These are phyloP conservation scores for Dasyornis broadbenti DNA, from an alignment of 2,113 vertebrate genomes.

Conservation along the genomic window DNA sequence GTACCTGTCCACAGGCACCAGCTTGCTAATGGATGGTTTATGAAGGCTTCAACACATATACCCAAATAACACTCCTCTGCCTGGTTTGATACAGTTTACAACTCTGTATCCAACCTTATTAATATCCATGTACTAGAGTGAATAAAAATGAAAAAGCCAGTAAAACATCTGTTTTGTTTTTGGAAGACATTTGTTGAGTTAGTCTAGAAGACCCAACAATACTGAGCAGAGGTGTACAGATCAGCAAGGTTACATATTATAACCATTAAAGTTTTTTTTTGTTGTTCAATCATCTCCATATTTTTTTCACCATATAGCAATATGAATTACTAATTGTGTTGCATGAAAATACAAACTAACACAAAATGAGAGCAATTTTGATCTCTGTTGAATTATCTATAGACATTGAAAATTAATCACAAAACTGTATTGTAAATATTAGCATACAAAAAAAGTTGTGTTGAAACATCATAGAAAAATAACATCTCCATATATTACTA, in stretches of 20 bases:
- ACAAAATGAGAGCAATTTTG: background rate
- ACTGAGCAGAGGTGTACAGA: background rate
- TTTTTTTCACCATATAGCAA: background rate
- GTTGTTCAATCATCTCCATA: background rate
- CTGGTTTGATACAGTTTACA: background rate
- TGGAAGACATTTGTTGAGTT: background rate
- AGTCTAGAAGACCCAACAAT: background rate
- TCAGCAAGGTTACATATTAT: background rate
- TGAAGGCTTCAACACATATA: background rate
- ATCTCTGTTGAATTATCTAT: background rate
- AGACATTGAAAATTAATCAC: background rate
- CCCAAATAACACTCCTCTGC: background rate
- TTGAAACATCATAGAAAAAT: background rate
- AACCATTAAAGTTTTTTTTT: background rate
- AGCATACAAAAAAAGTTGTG: background rate
- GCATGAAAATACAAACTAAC: background rate
- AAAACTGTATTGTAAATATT: background rate
- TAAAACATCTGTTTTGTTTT: background rate
- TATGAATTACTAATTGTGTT: background rate
- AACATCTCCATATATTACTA: background rate
- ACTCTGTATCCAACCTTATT: background rate
- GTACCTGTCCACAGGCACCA: background rate
- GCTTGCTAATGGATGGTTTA: background rate
- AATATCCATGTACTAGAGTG: accelerated
- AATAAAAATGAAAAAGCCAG: background rate